Evolutionary conservation across 2,113 vertebrate species (phyloP), one percentile per base, ranked within the genome.

Genomic region (Cottus gobio): DNA sequence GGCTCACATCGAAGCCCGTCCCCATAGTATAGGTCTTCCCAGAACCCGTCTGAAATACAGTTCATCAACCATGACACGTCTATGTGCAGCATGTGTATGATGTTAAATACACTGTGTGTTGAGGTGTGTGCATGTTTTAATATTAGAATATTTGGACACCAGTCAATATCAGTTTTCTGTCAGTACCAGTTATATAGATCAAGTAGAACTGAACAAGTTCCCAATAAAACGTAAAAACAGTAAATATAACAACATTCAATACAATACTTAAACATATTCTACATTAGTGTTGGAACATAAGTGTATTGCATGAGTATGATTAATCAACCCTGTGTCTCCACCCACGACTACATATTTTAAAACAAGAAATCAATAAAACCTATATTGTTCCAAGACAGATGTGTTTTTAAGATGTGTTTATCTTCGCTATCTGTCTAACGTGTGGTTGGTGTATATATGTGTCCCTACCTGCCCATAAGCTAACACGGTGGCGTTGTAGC

Each of bases 1-100:
- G 93, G 8, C 1, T 95, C 79, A 96, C 31, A 37, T 98, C 97
- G 0, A 99, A 99, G 83, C 98, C 97, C 0, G 97, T 99, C 68
- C 98, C 98, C 98, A 99, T 99, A 36, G 97, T 99, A 91, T 98
- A 97, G 0, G 98, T 99, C 92, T 99, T 99, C 34, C 98, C 98
- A 0, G 97, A 98, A 0, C 98, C 97, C 0, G 98, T 99, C 98
- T 99, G 92, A 7, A 42, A 68, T 48, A 81, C 50, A 75, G 68
- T 71, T 58, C 15, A 60, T n/a, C 12, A 30, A 36, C 56, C 16
- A 70, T 31, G 57, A 60, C 0, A 26, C 15, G 60, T 60, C 36
- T 44, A 50, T 46, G 30, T 3, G 30, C 30, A 31, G 30, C 30
- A n/a, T n/a, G n/a, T n/a, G n/a, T n/a, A n/a, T n/a, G n/a, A n/a